These are phyloP conservation scores for Aphyosemion australe DNA, from an alignment of 2,113 vertebrate genomes.

Conservation along the genomic window DNA sequence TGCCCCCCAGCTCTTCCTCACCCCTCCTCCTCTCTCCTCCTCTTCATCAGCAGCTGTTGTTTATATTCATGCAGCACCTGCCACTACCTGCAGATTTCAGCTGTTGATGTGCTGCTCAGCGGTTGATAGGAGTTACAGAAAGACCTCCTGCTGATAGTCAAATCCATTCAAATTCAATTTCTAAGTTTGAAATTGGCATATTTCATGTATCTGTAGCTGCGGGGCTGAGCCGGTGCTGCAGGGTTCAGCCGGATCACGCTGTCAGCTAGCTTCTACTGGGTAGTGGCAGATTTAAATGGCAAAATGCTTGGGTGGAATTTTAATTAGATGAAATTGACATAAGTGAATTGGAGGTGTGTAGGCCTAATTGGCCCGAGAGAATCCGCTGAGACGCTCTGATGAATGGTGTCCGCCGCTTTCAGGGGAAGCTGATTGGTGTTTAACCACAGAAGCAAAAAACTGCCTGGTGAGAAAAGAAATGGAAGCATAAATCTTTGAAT, in stretches of 20 bases:
- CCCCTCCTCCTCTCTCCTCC: conserved; percentile 16
- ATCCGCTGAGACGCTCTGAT: conserved; percentile 33
- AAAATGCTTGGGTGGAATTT: conserved; percentile 59
- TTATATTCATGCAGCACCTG: conserved; percentile 66
- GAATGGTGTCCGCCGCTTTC: conserved; percentile 24
- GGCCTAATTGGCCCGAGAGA: conserved; percentile 44
- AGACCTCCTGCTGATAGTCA: conserved; percentile 29
- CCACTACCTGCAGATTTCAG: conserved; percentile 62
- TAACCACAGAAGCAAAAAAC: conserved; percentile 16
- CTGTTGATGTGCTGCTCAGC: conserved; percentile 51
- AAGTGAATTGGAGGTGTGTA: conserved; percentile 36
- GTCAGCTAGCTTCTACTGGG: conserved; percentile 48
- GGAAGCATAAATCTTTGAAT: background rate
- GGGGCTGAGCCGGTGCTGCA: conserved; percentile 17
- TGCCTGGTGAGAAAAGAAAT: conserved; percentile 1
- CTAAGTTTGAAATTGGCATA: conserved; percentile 51
- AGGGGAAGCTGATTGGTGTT: conserved; percentile 13
- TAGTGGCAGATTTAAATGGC: conserved; percentile 53
- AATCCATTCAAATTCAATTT: conserved; percentile 58
- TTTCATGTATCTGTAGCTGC: conserved; percentile 21
- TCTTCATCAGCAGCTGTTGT: conserved; percentile 68
- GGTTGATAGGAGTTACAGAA: conserved; percentile 51
- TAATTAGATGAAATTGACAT: conserved; percentile 54
- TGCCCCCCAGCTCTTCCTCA: conserved; percentile 19
- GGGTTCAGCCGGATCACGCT: conserved; percentile 32